A percentile compares a stretch with the other conserved stretches of the same genome.
Conservation (phyloP, 2,113 vertebrate genomes). For the Carassius carassius region DNA sequence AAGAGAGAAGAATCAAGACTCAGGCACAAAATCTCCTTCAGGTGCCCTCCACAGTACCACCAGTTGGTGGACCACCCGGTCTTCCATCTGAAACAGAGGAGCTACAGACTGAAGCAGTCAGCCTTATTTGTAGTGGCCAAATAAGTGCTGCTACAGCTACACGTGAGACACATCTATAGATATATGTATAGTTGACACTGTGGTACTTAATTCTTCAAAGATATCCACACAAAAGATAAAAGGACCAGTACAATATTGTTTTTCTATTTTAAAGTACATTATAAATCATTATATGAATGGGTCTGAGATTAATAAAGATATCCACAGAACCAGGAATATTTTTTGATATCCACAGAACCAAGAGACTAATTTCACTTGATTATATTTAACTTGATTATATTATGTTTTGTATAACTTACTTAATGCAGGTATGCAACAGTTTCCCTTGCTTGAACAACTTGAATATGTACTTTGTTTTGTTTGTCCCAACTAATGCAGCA, state of each 20-base stretch:
- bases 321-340: neutral
- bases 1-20: slow-evolving; percentile 68
- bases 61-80: slow-evolving; percentile 66
- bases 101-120: slow-evolving; percentile 79
- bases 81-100: slow-evolving; percentile 79
- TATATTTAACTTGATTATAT: neutral
- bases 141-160: slow-evolving; percentile 78
- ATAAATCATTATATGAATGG: neutral
- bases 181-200: neutral
- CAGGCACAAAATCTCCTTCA: slow-evolving; percentile 74
- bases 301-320: neutral
- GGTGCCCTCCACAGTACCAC: slow-evolving; percentile 77
- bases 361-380: neutral
- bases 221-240: neutral
- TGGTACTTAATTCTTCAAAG: neutral
- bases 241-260: neutral
- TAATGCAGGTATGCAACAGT: neutral
- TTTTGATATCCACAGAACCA: neutral
- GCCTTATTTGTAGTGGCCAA: slow-evolving; percentile 77
- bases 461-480: slow-evolving; percentile 6
- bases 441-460: neutral
- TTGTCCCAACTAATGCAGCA: slow-evolving; percentile 69
- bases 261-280: neutral
- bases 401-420: neutral
- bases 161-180: slow-evolving; percentile 78